Base-by-base conservation (phyloP, 2,888 invertebrate genomes). In the Eulithis prunata region DNA sequence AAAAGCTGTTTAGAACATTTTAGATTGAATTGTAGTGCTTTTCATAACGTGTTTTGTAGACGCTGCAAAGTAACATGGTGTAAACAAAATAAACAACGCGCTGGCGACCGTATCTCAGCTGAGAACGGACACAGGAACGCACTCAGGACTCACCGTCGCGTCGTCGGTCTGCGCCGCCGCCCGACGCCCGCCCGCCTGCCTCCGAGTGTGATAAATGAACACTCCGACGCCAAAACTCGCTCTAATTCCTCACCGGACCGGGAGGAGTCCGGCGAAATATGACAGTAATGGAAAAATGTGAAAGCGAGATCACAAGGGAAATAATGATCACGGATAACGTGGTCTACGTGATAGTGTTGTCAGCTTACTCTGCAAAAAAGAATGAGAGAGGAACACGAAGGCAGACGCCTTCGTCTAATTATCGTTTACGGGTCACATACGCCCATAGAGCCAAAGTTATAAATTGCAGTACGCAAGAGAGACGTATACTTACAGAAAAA, bases 171-270 rank as follows among this genome's bases (percentile, higher is more conserved):
- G 54, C 28, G 56, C 11, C 47, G 12, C 43, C 55, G 52, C 53
- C 21, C 21, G 21, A n/a, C 21, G 21, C 21, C 21, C 21, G 21
- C 21, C 21, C 62, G 62, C 76, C 71, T 80, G 82, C 61, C 62
- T 75, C 81, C 84, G 81, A 86, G 85, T 85, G 89, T 92, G 90
- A 91, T 89, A 91, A 90, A 92, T 91, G 86, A 80, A 82, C 82
- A 73, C 70, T 76, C 66, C 66, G 66, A 56, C 68, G 63, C 77
- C 79, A 76, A 77, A 80, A 78, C 80, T 75, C 77, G 81, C 77
- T 81, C 81, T 81, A 83, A 84, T 83, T 86, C 85, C 83, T 87
- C 86, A 82, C 78, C 76, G 75, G 74, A 76, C 80, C 10, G 69
- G 71, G 73, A 76, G 74, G 78, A 77, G 73, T 71, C 74, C 75